phyloP scores from a whole-genome alignment of 2,113 vertebrate genomes.

The Bungarus multicinctus region DNA sequence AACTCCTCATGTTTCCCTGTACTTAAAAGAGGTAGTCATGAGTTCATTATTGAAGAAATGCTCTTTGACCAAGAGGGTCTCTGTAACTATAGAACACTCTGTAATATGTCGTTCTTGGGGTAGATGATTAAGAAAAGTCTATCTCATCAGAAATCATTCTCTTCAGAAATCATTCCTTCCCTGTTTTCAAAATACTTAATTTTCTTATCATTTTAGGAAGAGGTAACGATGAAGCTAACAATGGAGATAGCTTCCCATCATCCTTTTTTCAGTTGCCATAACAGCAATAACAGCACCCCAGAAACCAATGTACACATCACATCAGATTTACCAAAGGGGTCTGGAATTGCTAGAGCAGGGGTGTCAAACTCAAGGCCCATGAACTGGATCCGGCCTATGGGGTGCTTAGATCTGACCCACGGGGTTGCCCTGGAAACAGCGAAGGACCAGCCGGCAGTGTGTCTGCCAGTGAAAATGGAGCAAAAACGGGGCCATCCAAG shows the following conservation, averaged over 20 bases:
- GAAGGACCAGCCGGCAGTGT: too few relatives aligned
- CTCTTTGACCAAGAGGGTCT: neutral
- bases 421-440: too few relatives aligned
- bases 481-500: too few relatives aligned
- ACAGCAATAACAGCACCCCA: neutral
- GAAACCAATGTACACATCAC: neutral
- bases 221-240: neutral
- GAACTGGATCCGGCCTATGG: too few relatives aligned
- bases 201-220: neutral
- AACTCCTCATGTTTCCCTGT: neutral
- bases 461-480: too few relatives aligned
- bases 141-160: neutral
- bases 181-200: neutral
- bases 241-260: neutral
- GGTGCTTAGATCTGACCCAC: too few relatives aligned
- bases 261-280: neutral
- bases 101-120: neutral
- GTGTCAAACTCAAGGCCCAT: too few relatives aligned
- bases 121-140: neutral
- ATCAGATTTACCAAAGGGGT: neutral
- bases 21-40: neutral
- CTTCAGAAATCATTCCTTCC: neutral
- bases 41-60: neutral
- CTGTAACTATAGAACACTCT: neutral
- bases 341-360: neutral